Evolutionary conservation across 2,797 vertebrate genomes (phyloP), one percentile per base, ranked within the genome.

Genomic region (Gephyroberyx darwinii): DNA sequence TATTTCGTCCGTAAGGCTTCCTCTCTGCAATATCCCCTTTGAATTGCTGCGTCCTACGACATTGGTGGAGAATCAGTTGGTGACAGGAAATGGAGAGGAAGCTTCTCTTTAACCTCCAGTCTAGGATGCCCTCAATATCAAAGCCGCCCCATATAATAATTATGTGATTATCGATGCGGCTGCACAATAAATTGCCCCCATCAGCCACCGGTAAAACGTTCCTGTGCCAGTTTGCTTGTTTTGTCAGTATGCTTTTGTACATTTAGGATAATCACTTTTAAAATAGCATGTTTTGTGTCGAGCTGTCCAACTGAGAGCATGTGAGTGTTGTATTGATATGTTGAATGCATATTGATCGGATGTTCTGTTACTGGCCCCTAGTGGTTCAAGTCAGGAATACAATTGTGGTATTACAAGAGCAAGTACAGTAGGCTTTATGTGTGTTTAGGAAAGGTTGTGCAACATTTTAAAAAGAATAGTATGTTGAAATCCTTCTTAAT

Each of bases 281-380:
- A 83, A 81, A 69, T 54, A 7, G 22, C 41, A 8, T 60, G 53
- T 69, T 82, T 85, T 67, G 39, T 53, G 54, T 56, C 67, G 74
- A 72, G 51, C 54, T 48, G 74, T 79, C 78, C 74, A 56, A 64
- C 74, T 67, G 64, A 57, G 82, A 79, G 63, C 50, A 37, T 26
- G 26, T 26, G 35, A 61, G 55, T n/a, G 43, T 73, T 73, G 53
- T 79, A 60, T 51, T 31, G 17, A 73, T 43, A 30, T 30, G 63
- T 59, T 50, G 57, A 26, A 53, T 13, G 9, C 57, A 10, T 51
- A 55, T 60, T 57, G 55, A 84, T 83, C 54, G 60, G 63, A 76
- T 86, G 84, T 71, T 87, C 75, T 85, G 63, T 82, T 89, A 91
- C 81, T 92, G 91, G 64, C 89, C 90, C 89, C 92, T 92, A 79